phyloP scores from a whole-genome alignment of 1,140 invertebrate species.

The Cydia strobilella region DNA sequence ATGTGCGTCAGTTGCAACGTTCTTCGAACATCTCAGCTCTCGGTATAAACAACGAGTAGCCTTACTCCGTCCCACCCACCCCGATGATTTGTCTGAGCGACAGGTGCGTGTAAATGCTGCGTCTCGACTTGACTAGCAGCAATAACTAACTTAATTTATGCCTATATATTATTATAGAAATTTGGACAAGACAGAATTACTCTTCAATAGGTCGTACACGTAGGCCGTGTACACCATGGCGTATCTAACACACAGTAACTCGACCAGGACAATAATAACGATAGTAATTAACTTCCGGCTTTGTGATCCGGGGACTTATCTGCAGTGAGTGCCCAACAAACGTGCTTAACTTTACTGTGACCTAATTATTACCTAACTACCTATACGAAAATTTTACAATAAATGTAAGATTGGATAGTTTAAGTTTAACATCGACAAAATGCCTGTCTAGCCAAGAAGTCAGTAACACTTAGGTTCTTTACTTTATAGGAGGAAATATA shows the following conservation, averaged over 20 bases:
- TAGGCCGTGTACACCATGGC: constrained; percentile 25
- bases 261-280: constrained; percentile 18
- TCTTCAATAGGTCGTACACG: neutral
- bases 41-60: neutral
- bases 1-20: neutral
- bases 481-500: too few species aligned
- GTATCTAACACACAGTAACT: constrained; percentile 41
- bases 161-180: neutral
- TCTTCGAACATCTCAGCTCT: neutral
- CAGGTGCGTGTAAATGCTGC: neutral
- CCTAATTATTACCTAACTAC: neutral
- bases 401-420: too few species aligned
- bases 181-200: neutral
- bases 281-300: constrained; percentile 56
- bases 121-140: neutral
- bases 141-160: neutral
- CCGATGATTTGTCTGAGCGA: neutral
- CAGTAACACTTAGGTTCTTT: too few species aligned
- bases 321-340: constrained; percentile 4
- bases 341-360: constrained; percentile 13
- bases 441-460: too few species aligned
- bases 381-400: neutral
- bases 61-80: neutral
- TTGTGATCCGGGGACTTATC: constrained; percentile 1
- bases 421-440: too few species aligned